Percentiles rank a stretch among this genome's conserved stretches.
Evolutionary conservation across 2,113 vertebrate genomes (phyloP).

Genomic region (Zapus hudsonius): DNA sequence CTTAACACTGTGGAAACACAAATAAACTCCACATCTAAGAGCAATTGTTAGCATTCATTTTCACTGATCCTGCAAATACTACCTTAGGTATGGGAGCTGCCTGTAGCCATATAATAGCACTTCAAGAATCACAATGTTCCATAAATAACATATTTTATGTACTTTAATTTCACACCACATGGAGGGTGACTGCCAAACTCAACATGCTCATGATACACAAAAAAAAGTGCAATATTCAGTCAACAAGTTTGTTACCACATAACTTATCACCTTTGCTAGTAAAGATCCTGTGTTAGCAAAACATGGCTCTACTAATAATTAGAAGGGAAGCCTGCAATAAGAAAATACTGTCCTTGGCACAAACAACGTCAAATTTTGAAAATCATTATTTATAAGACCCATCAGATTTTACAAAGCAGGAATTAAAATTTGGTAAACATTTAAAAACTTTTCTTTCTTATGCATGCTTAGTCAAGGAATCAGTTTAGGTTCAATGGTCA

Average conservation of each 20-base stretch:
- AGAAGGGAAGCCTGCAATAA: background rate
- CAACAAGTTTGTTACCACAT: background rate
- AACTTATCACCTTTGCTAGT: background rate
- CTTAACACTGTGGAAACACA: background rate
- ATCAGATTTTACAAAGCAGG: background rate
- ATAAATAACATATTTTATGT: background rate
- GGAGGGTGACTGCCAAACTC: background rate
- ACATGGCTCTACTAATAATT: background rate
- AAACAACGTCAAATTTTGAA: background rate
- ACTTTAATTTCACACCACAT: background rate
- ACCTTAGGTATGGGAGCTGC: background rate
- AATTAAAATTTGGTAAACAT: background rate
- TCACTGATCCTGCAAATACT: background rate
- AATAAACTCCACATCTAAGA: background rate
- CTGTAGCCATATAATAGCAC: background rate
- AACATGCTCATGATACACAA: background rate
- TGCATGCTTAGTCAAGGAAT: conserved; percentile 38
- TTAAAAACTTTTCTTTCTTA: background rate
- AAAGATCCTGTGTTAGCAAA: background rate
- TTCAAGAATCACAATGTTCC: background rate
- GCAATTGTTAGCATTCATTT: background rate
- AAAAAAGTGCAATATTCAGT: background rate
- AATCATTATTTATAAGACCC: background rate
- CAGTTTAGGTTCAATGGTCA: conserved; percentile 45
- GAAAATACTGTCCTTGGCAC: background rate